phyloP scores from a whole-genome alignment of 2,888 invertebrate species.

The Alsophila aescularia region DNA sequence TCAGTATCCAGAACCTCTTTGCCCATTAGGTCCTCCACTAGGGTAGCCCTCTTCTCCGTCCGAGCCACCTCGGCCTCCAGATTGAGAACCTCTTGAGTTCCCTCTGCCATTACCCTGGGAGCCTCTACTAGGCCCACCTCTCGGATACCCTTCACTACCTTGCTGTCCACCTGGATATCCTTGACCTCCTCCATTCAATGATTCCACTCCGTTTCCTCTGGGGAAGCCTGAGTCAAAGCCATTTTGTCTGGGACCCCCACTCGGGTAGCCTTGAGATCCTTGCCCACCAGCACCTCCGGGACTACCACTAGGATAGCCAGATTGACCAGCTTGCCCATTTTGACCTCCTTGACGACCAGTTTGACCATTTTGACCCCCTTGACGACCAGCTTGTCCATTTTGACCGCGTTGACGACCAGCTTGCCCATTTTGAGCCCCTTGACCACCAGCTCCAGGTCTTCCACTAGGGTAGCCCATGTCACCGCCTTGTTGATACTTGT shows the following conservation, averaged over 20 bases:
- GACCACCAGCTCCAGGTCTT: slow-evolving; percentile 42
- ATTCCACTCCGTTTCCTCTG: slow-evolving; percentile 16
- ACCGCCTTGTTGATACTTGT: slow-evolving; percentile 44
- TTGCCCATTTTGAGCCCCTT: slow-evolving; percentile 38
- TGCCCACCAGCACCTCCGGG: slow-evolving; percentile 27
- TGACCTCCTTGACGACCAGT: slow-evolving; percentile 40
- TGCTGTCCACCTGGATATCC: slow-evolving; percentile 32
- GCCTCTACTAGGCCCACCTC: slow-evolving; percentile 48
- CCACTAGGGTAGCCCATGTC: slow-evolving; percentile 53
- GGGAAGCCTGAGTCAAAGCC: slow-evolving; percentile 33
- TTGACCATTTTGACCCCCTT: slow-evolving; percentile 22
- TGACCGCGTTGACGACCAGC: slow-evolving; percentile 39
- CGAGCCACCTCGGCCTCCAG: slow-evolving; percentile 32
- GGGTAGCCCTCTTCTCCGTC: slow-evolving; percentile 66
- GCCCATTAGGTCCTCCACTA: slow-evolving; percentile 71
- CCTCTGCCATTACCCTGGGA: slow-evolving; percentile 43
- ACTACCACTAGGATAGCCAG: slow-evolving; percentile 40
- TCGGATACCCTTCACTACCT: slow-evolving; percentile 47
- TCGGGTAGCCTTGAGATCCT: slow-evolving; percentile 49
- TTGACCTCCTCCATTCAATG: slow-evolving; percentile 13
- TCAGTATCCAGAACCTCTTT: slow-evolving; percentile 75
- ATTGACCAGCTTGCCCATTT: slow-evolving; percentile 33
- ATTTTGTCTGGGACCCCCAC: slow-evolving; percentile 45
- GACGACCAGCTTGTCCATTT: slow-evolving; percentile 15
- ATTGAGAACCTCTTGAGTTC: slow-evolving; percentile 41